A percentile compares a stretch with the other conserved stretches of the same genome.
These are phyloP conservation scores for Planiliza haematocheilus DNA, from an alignment of 2,113 vertebrate species.

Conservation along the genomic window DNA sequence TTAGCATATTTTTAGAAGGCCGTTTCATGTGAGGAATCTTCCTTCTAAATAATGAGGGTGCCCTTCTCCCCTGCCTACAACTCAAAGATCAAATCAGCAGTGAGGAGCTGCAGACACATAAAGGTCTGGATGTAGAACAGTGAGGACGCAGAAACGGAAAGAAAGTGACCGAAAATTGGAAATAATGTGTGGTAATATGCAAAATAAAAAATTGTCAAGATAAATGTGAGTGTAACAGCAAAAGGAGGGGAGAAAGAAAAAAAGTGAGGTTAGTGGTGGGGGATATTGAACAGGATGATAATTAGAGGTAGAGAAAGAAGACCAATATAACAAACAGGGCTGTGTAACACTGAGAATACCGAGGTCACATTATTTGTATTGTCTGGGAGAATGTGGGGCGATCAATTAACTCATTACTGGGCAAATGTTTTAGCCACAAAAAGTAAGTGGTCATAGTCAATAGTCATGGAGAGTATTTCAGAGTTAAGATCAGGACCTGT, in stretches of 20 bases:
- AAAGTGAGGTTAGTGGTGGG: background rate
- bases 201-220: constrained; percentile 6
- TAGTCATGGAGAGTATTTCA: too few species aligned
- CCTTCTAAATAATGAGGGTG: constrained; percentile 74
- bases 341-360: background rate
- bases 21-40: constrained; percentile 62
- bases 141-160: constrained; percentile 15
- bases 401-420: background rate
- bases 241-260: constrained; percentile 4
- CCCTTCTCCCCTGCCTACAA: constrained; percentile 47
- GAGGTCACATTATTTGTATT: constrained; percentile 3
- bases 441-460: too few species aligned
- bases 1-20: constrained; percentile 74
- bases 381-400: background rate
- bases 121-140: constrained; percentile 45
- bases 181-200: background rate
- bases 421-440: too few species aligned
- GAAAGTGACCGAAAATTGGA: constrained; percentile 25
- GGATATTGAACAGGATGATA: background rate
- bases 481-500: too few species aligned
- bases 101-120: constrained; percentile 44
- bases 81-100: constrained; percentile 66
- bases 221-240: constrained; percentile 3
- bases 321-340: background rate
- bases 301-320: background rate